Base-by-base conservation (phyloP, 30 jellyfish, hydroid and myxozoan genomes). In the Hydra vulgaris region DNA sequence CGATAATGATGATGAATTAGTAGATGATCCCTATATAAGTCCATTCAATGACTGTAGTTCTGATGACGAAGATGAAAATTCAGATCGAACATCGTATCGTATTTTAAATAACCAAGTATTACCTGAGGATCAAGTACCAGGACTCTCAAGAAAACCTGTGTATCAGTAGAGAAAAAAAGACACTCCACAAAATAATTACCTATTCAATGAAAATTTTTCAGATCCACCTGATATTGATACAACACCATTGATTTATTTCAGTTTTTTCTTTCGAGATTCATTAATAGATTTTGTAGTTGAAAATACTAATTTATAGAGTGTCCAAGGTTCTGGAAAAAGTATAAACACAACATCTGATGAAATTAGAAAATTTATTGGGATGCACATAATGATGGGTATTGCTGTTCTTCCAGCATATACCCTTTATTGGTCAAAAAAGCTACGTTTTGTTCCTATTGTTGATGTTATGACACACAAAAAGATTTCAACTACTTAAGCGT, bases 351-450 rank as follows among this genome's bases (percentile, higher is more conserved):
- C 74, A 25, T 53, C 7, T 4, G 77, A 73, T 21, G 95, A 86
- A 72, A 86, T 86, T 18, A 66, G 72, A 76, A 21, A 55, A 21
- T 81, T 16, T 66, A 81, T 81, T 74, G 94, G 95, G 40, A 86
- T 86, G 94, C 95, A 86, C 55, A 5, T 86, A 23, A 21, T n/a
- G 40, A 87, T 82, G 90, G 95, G 95, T 0, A 73, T 88, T 8
- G 74, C 83, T n/a, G 56, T 40, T 3, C 84, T 81, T 15, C 95
- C 95, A 5, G 25, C 75, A 0, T 88, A 88, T 56, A 72, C 27
- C 26, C 5, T 70, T 79, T 88, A 83, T 78, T 88, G 96, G 96
- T 83, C 89, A 17, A 53, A 61, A 15, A 27, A 25, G 4, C 61
- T 77, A 73, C 79, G 96, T 24, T 83, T 53, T 72, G 79, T 95